Conservation (phyloP, 2,888 invertebrate genomes). For the Sminthurinus aureus region DNA sequence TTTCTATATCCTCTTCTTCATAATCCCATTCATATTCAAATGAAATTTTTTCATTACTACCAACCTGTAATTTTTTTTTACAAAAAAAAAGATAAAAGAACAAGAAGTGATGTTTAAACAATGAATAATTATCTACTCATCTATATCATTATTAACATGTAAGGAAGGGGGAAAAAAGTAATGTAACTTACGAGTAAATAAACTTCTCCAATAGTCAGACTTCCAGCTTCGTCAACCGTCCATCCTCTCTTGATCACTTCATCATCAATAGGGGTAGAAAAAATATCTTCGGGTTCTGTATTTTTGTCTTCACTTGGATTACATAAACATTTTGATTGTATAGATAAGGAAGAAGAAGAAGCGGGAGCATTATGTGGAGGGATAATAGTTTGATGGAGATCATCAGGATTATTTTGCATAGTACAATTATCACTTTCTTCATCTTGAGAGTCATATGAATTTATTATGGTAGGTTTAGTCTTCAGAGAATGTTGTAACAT, state of each 20-base stretch:
- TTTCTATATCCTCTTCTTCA: conserved; percentile 45
- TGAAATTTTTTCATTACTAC: conserved; percentile 62
- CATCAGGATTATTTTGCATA: conserved; percentile 16
- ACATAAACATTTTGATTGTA: neutral
- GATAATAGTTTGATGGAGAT: neutral
- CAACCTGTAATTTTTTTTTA: conserved; percentile 61
- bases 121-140: too few species aligned
- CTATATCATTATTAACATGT: too few species aligned
- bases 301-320: conserved; percentile 31
- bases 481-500: conserved; percentile 24
- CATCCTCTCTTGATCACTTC: conserved; percentile 73
- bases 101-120: neutral
- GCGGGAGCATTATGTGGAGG: neutral
- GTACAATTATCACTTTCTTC: conserved; percentile 29
- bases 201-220: conserved; percentile 69
- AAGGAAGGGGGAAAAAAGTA: neutral
- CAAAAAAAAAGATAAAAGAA: conserved; percentile 2
- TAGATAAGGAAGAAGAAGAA: neutral
- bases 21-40: conserved; percentile 65
- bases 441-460: conserved; percentile 31
- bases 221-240: conserved; percentile 78
- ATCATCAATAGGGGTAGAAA: conserved; percentile 50
- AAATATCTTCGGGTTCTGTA: conserved; percentile 50
- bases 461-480: neutral
- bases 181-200: conserved; percentile 35